These are phyloP conservation scores for Drosophila quasianomalipes DNA, from an alignment of 2,888 invertebrate genomes.

Conservation along the genomic window DNA sequence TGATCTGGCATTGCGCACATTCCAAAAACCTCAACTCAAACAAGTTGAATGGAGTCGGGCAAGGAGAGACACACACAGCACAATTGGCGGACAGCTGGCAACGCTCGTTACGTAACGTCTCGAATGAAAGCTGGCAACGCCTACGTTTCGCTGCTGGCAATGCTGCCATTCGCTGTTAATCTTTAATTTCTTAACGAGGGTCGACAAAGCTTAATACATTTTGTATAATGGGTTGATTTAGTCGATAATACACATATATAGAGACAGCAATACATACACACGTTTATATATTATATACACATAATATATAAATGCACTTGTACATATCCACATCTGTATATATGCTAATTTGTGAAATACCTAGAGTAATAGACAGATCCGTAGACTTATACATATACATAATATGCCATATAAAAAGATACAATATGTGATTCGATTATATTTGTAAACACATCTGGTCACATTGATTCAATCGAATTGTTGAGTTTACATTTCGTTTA, in stretches of 20 bases:
- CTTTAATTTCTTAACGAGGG: constrained; percentile 26
- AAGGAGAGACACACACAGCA: constrained; percentile 3
- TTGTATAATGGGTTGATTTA: constrained; percentile 7
- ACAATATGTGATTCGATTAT: constrained; percentile 50
- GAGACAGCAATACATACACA: constrained; percentile 25
- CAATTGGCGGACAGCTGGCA: constrained; percentile 23
- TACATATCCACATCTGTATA: constrained; percentile 21
- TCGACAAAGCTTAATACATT: constrained; percentile 26
- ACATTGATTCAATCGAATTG: constrained; percentile 22
- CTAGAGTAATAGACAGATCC: constrained; percentile 59
- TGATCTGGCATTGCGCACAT: background rate
- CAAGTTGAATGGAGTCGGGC: background rate
- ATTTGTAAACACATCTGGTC: constrained; percentile 28
- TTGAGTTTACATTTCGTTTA: constrained; percentile 22
- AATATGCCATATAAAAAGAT: constrained; percentile 57
- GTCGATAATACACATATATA: constrained; percentile 21
- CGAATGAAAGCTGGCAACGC: constrained; percentile 51
- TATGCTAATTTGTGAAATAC: constrained; percentile 44
- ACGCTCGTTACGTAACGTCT: constrained; percentile 13
- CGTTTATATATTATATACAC: constrained; percentile 17
- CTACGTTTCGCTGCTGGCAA: constrained; percentile 34
- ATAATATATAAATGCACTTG: constrained; percentile 25
- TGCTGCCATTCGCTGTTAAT: constrained; percentile 20
- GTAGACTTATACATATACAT: constrained; percentile 71
- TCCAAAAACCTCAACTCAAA: constrained; percentile 13